Conservation (phyloP, 2,888 invertebrate species). For the Cheilosia vernalis region DNA sequence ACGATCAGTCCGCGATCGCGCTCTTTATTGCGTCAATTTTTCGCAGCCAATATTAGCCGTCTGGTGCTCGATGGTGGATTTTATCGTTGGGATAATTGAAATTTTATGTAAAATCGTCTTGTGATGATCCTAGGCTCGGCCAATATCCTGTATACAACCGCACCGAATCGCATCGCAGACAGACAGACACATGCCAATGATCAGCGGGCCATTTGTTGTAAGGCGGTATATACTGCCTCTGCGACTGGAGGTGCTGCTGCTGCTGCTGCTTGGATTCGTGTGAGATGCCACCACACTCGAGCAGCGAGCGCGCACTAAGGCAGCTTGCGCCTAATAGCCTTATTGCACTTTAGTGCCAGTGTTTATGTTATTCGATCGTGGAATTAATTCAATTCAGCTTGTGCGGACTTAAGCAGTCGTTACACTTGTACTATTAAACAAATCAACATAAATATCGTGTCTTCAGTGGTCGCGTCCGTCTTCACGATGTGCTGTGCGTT, state of each 20-base stretch:
- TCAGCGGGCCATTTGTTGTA: slow-evolving; percentile 74
- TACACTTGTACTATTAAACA: slow-evolving; percentile 75
- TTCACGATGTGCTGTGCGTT: slow-evolving; percentile 53
- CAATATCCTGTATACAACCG: slow-evolving; percentile 56
- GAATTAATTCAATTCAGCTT: slow-evolving; percentile 73
- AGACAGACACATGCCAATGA: slow-evolving; percentile 75
- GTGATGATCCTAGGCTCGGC: slow-evolving; percentile 73
- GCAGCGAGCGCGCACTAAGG: slow-evolving; percentile 1
- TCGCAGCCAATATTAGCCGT: slow-evolving; percentile 53
- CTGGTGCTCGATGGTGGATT: slow-evolving; percentile 38
- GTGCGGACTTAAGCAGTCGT: slow-evolving; percentile 73
- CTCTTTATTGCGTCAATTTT: slow-evolving; percentile 73
- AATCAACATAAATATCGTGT: slow-evolving; percentile 76
- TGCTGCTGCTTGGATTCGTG: slow-evolving; percentile 20
- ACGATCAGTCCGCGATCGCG: slow-evolving; percentile 63
- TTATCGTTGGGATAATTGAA: slow-evolving; percentile 73
- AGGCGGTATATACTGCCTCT: slow-evolving; percentile 42
- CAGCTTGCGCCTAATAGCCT: slow-evolving; percentile 70
- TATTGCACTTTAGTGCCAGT: slow-evolving; percentile 73
- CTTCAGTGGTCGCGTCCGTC: slow-evolving; percentile 40
- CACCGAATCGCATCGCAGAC: slow-evolving; percentile 14
- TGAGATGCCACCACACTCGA: slow-evolving; percentile 60
- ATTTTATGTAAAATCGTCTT: slow-evolving; percentile 74
- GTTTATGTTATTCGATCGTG: slow-evolving; percentile 74
- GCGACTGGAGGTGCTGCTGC: slow-evolving; percentile 7